Percentiles rank a stretch among this genome's conserved stretches.
Conservation (phyloP, 2,113 vertebrate genomes). For the Upupa epops region DNA sequence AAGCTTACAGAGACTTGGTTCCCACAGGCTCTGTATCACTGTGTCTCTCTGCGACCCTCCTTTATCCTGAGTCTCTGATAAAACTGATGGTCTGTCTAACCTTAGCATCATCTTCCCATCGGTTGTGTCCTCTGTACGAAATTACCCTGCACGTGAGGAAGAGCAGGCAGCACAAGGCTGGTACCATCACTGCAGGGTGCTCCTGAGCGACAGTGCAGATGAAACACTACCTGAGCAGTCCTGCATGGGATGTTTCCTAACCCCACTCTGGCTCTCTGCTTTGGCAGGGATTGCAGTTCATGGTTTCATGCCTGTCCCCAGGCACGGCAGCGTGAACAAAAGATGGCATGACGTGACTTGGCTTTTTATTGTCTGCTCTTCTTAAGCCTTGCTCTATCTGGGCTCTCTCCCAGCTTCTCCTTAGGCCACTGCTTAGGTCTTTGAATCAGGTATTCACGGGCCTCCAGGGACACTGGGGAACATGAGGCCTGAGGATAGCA, state of each 20-base stretch:
- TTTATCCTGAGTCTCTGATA: background rate
- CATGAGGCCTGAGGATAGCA: background rate
- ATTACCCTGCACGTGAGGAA: background rate
- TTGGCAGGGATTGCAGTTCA: background rate
- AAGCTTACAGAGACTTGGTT: background rate
- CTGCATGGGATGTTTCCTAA: background rate
- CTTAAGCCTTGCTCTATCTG: background rate
- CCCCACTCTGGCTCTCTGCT: background rate
- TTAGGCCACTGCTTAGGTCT: background rate
- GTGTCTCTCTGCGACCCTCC: too few relatives aligned
- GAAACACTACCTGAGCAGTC: background rate
- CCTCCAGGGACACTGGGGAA: background rate
- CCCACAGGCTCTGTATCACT: background rate
- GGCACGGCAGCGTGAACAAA: background rate
- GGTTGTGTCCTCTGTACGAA: background rate
- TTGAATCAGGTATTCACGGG: background rate
- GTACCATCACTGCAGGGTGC: accelerated
- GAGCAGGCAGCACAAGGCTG: background rate
- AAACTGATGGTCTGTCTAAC: background rate
- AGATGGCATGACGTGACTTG: background rate
- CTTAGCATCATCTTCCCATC: background rate
- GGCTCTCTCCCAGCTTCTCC: background rate
- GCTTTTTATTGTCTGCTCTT: background rate
- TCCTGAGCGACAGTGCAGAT: background rate
- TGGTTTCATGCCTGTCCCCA: background rate